phyloP scores from a whole-genome alignment of 2,888 invertebrate genomes.

The Sympetrum striolatum region DNA sequence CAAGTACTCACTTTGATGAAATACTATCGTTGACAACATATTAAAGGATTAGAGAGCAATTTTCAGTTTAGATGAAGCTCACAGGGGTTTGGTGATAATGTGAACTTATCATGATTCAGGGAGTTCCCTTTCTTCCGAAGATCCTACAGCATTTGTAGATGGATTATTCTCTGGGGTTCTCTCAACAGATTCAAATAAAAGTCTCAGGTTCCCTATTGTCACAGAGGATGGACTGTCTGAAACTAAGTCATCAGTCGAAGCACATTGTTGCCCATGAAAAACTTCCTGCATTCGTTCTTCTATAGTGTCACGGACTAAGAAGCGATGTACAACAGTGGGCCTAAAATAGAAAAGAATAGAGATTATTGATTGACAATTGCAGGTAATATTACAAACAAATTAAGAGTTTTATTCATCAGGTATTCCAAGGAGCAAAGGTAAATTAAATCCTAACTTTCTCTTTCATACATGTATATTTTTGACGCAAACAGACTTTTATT shows the following conservation, averaged over 20 bases:
- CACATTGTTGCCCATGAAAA: conserved; percentile 55
- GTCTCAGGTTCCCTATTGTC: conserved; percentile 8
- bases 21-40: too few relatives aligned
- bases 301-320: conserved; percentile 72
- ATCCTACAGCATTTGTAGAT: not conserved
- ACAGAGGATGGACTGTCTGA: not conserved
- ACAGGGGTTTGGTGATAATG: not conserved
- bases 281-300: conserved; percentile 71
- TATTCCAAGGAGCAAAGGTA: conserved; percentile 22
- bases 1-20: not conserved
- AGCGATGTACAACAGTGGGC: conserved; percentile 73
- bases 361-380: conserved; percentile 14
- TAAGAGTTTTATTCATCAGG: not conserved
- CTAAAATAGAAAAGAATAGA: conserved; percentile 56
- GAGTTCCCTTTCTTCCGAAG: not conserved
- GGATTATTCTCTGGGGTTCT: not conserved
- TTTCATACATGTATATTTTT: too few relatives aligned
- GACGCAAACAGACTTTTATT: too few relatives aligned
- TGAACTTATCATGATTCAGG: not conserved
- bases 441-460: not conserved
- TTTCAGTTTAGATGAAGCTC: too few relatives aligned
- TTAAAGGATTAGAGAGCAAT: too few relatives aligned
- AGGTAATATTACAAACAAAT: not conserved
- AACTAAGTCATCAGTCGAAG: not conserved
- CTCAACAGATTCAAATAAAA: conserved; percentile 9